A percentile compares a stretch with the other conserved stretches of the same genome.
Conservation (phyloP, 2,888 invertebrate species). For the Lasioglossum oenotherae region DNA sequence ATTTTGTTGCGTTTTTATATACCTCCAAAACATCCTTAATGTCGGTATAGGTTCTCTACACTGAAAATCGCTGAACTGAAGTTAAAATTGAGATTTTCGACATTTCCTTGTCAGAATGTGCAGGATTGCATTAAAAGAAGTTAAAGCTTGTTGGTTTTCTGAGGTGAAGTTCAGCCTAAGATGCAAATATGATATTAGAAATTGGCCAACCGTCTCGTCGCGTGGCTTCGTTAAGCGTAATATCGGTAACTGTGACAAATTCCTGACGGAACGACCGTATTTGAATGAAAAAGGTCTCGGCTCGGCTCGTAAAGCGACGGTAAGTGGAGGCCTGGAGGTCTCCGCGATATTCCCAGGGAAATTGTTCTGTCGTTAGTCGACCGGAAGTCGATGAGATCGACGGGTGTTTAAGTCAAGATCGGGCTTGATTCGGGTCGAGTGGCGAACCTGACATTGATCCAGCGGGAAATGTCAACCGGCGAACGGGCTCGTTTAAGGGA, state of each 20-base stretch:
- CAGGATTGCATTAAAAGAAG: too few relatives aligned
- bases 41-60: too few relatives aligned
- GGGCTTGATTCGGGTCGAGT: constrained; percentile 64
- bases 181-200: too few relatives aligned
- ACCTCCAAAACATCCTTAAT: too few relatives aligned
- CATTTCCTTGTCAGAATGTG: too few relatives aligned
- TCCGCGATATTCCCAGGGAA: constrained; percentile 38
- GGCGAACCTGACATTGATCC: constrained; percentile 66
- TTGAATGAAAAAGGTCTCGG: constrained; percentile 19
- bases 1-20: too few relatives aligned
- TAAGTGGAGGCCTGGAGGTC: constrained; percentile 13
- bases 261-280: background rate
- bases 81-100: too few relatives aligned
- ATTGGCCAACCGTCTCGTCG: background rate
- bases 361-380: constrained; percentile 44
- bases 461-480: constrained; percentile 40
- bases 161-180: too few relatives aligned
- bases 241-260: background rate
- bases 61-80: too few relatives aligned
- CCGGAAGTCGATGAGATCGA: constrained; percentile 58
- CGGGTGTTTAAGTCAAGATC: constrained; percentile 61
- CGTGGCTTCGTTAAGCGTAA: background rate
- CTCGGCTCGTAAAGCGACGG: constrained; percentile 4
- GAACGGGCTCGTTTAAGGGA: constrained; percentile 13
- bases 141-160: too few relatives aligned